Conservation (phyloP, 1,140 invertebrate genomes). For the Eciton burchellii region DNA sequence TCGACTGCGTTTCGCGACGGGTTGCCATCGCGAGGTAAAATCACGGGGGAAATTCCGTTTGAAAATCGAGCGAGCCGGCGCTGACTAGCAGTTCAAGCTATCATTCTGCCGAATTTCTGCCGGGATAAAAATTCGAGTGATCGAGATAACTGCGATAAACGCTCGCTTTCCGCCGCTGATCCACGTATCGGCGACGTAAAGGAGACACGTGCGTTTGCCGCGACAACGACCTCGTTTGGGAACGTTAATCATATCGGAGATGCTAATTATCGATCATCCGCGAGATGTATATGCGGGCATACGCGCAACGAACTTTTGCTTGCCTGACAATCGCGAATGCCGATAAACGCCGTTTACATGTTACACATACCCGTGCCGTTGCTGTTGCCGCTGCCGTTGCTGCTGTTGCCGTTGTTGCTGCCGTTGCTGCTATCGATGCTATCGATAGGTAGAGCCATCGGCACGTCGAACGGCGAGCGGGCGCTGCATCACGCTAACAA, state of each 20-base stretch:
- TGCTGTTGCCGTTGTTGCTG: background rate
- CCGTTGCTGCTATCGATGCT: background rate
- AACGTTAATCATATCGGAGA: background rate
- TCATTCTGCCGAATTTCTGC: background rate
- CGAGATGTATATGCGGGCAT: too few species aligned
- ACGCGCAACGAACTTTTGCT: background rate
- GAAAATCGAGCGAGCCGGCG: conserved; percentile 7
- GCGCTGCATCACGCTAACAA: conserved; percentile 69
- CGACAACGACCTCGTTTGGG: background rate
- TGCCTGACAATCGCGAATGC: conserved; percentile 2
- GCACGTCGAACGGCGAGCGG: conserved; percentile 53
- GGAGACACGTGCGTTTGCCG: background rate
- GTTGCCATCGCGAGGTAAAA: conserved; percentile 36
- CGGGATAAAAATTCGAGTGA: background rate
- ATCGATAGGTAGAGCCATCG: conserved; percentile 39
- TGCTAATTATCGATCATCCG: background rate
- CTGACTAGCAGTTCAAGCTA: conserved; percentile 7
- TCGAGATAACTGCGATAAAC: background rate
- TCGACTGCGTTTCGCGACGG: conserved; percentile 18
- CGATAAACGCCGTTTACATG: conserved; percentile 22
- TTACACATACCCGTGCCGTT: background rate
- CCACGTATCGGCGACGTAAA: background rate
- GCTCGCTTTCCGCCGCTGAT: background rate
- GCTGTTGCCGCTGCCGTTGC: background rate
- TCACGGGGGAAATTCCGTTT: conserved; percentile 18